Conservation (phyloP, 2,113 vertebrate species). For the Oplegnathus fasciatus region DNA sequence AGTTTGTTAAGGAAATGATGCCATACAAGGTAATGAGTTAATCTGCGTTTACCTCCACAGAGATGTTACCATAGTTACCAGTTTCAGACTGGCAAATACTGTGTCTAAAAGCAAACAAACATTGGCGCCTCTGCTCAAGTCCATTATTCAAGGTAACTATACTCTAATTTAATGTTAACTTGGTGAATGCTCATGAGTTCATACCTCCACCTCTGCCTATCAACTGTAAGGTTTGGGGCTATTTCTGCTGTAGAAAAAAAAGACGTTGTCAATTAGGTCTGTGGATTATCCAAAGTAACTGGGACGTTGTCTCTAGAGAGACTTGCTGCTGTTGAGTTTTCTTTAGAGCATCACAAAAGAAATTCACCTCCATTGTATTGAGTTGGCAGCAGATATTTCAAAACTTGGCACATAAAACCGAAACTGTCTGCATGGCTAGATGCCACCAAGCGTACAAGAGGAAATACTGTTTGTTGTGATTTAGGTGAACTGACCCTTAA, state of each 20-base stretch:
- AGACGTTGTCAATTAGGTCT: neutral
- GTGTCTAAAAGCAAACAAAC: slow-evolving; percentile 13
- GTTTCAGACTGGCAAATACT: slow-evolving; percentile 4
- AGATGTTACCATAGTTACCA: neutral
- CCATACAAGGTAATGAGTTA: slow-evolving; percentile 2
- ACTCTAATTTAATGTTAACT: neutral
- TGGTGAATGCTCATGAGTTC: neutral
- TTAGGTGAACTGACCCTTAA: neutral
- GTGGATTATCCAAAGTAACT: neutral
- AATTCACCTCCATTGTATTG: neutral
- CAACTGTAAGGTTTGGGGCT: neutral
- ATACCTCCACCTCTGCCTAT: neutral
- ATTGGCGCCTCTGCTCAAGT: neutral
- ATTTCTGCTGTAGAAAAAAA: neutral
- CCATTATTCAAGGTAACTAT: neutral
- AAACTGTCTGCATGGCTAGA: neutral
- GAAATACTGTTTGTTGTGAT: neutral
- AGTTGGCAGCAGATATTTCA: neutral
- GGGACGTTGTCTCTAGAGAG: neutral
- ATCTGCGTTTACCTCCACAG: neutral
- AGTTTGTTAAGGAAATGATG: neutral
- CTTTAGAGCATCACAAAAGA: neutral
- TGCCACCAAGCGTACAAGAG: neutral
- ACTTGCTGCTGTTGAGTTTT: neutral
- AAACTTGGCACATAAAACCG: neutral